Conservation (phyloP, 1,140 invertebrate species). For the Olivierus martensii region DNA sequence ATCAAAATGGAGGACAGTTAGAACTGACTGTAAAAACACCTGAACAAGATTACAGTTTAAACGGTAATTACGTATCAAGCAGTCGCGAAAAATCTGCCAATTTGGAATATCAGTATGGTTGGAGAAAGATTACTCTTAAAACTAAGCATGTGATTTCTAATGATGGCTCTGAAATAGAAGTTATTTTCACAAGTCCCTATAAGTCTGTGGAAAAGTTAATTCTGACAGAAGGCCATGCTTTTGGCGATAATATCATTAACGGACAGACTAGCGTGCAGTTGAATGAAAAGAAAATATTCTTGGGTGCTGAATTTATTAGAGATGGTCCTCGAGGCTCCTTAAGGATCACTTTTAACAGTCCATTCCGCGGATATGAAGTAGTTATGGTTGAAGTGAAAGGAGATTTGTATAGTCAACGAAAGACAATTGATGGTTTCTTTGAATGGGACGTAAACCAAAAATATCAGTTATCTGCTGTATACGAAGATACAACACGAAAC, state of each 20-base stretch:
- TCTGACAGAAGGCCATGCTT: conserved; percentile 1
- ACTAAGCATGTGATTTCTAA: background rate
- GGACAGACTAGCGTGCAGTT: background rate
- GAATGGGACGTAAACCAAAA: background rate
- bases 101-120: background rate
- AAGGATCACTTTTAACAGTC: background rate
- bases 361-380: conserved; percentile 2
- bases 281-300: background rate
- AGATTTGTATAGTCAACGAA: background rate
- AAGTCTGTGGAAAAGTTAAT: background rate
- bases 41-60: background rate
- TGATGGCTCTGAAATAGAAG: background rate
- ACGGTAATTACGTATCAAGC: background rate
- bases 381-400: background rate
- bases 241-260: background rate
- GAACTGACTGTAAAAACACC: conserved; percentile 4
- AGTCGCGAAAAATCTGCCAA: background rate
- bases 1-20: background rate
- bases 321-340: too few relatives aligned
- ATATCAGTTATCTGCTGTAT: background rate
- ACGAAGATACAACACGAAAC: too few relatives aligned
- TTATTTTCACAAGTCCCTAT: conserved; percentile 3
- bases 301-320: too few relatives aligned
- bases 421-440: background rate
- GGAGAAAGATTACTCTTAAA: background rate